Conservation (phyloP, 2,888 invertebrate genomes). For the Phalera bucephala region DNA sequence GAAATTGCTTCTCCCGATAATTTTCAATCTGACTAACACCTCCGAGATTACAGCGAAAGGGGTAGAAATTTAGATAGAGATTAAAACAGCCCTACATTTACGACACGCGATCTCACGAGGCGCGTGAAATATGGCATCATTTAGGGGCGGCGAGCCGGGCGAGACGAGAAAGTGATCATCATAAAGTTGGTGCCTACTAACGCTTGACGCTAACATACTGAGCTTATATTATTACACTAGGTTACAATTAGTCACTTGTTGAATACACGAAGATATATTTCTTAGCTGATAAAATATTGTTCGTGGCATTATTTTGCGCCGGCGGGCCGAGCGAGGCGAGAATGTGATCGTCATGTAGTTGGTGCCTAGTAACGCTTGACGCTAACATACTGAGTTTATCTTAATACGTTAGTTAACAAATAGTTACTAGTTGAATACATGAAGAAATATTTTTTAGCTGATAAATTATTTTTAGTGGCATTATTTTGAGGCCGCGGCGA, state of each 20-base stretch:
- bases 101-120: slow-evolving; percentile 25
- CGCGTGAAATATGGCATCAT: slow-evolving; percentile 41
- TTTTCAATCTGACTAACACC: slow-evolving; percentile 23
- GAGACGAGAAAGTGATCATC: slow-evolving; percentile 31
- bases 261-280: too few species aligned
- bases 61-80: slow-evolving; percentile 37
- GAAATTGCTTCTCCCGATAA: slow-evolving; percentile 21
- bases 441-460: too few species aligned
- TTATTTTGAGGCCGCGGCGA: slow-evolving; percentile 29
- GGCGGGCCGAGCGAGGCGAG: slow-evolving; percentile 17
- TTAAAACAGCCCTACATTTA: slow-evolving; percentile 38
- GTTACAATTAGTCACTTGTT: too few species aligned
- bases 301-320: slow-evolving; percentile 36
- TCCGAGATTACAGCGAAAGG: slow-evolving; percentile 19
- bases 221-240: too few species aligned
- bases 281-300: too few species aligned
- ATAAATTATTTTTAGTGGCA: too few species aligned
- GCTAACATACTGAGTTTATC: slow-evolving; percentile 1
- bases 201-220: neutral
- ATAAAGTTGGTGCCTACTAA: slow-evolving; percentile 22
- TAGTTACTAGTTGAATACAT: too few species aligned
- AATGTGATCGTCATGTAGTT: slow-evolving; percentile 38
- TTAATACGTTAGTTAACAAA: too few species aligned
- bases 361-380: neutral
- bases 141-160: slow-evolving; percentile 25